Conservation (phyloP, 2,888 invertebrate genomes). For the Patella ulyssiponensis region DNA sequence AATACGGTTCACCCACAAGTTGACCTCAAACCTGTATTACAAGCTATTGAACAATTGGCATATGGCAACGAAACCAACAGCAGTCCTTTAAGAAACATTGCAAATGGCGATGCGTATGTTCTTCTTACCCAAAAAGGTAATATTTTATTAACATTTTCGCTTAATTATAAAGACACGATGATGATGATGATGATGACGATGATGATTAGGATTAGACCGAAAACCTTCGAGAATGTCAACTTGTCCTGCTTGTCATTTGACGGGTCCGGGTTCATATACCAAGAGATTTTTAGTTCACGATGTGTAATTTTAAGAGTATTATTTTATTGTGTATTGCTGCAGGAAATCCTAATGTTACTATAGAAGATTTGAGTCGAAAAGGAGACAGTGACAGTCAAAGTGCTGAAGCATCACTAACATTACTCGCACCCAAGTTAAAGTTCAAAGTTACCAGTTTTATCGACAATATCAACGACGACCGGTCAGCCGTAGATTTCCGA, state of each 20-base stretch:
- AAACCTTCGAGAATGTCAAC: no score
- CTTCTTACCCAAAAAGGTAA: slow-evolving; percentile 38
- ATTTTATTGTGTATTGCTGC: no score
- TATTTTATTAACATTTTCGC: no score
- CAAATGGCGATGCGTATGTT: slow-evolving; percentile 36
- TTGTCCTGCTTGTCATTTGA: no score
- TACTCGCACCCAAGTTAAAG: slow-evolving; percentile 8
- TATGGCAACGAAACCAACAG: slow-evolving; percentile 35
- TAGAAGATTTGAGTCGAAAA: neutral
- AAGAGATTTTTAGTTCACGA: no score
- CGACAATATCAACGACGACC: slow-evolving; percentile 22
- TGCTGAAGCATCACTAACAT: slow-evolving; percentile 17
- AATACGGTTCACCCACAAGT: slow-evolving; percentile 10
- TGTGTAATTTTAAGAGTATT: no score
- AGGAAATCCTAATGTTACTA: slow-evolving; percentile 10
- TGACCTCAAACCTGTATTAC: slow-evolving; percentile 20
- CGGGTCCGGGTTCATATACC: no score
- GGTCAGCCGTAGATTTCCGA: slow-evolving; percentile 28
- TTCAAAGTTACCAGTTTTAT: slow-evolving; percentile 29
- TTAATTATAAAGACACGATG: no score
- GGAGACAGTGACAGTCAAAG: neutral
- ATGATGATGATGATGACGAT: no score
- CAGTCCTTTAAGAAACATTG: slow-evolving; percentile 31
- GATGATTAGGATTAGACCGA: no score
- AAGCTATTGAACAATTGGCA: slow-evolving; percentile 32